These are phyloP conservation scores for Phlogophora meticulosa DNA, from an alignment of 2,888 invertebrate species.

Conservation along the genomic window DNA sequence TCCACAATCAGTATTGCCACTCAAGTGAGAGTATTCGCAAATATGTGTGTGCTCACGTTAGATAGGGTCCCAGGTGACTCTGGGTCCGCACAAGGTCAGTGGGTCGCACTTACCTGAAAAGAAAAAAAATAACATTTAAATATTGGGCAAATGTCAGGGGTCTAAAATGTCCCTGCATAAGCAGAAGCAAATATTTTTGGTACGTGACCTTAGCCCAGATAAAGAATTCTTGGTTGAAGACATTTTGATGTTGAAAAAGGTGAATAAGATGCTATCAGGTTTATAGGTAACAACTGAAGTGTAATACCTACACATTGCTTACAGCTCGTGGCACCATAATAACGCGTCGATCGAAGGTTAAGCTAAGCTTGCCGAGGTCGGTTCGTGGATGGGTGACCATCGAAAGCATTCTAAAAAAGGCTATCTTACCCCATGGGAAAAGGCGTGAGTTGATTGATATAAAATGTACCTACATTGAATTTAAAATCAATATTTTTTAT, in stretches of 20 bases:
- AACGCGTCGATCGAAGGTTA: no score
- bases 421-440: no score
- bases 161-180: slow-evolving; percentile 1
- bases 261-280: neutral
- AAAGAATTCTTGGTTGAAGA: neutral
- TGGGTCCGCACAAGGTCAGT: slow-evolving; percentile 29
- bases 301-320: no score
- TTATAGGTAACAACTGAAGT: neutral
- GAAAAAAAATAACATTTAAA: slow-evolving; percentile 52
- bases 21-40: slow-evolving; percentile 24
- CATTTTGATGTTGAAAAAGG: neutral
- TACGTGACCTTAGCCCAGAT: slow-evolving; percentile 6
- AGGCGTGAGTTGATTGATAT: no score
- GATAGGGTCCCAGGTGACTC: slow-evolving; percentile 39
- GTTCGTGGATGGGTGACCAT: no score
- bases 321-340: no score
- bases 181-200: slow-evolving; percentile 32
- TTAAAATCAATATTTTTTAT: no score
- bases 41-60: slow-evolving; percentile 41
- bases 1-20: slow-evolving; percentile 15
- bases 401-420: no score
- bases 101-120: slow-evolving; percentile 62
- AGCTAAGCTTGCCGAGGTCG: no score
- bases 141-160: slow-evolving; percentile 12
- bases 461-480: no score